A percentile compares a stretch with the other conserved stretches of the same genome.
These are phyloP conservation scores for Steinernema carpocapsae DNA, from an alignment of 2,888 invertebrate species.

Conservation along the genomic window DNA sequence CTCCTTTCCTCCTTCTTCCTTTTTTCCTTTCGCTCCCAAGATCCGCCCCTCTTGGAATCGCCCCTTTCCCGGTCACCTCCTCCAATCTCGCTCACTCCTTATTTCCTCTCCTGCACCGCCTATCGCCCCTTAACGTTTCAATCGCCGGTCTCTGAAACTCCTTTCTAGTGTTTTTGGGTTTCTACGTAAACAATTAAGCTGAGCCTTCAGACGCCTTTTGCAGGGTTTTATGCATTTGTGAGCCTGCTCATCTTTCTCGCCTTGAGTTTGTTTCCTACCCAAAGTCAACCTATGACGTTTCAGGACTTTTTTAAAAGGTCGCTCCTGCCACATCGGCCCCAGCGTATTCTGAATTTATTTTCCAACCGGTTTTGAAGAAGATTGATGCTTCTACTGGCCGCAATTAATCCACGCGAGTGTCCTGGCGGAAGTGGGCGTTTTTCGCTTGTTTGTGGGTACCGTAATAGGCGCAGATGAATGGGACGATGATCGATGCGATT, in stretches of 20 bases:
- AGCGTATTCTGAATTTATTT: conserved; percentile 1
- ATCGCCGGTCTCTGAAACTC: too few species aligned
- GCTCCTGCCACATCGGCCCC: background rate
- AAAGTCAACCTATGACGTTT: too few species aligned
- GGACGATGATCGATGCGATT: conserved; percentile 17
- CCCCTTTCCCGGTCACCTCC: too few species aligned
- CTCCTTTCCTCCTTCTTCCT: too few species aligned
- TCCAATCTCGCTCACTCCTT: too few species aligned
- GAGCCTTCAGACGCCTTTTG: background rate
- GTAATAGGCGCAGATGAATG: background rate
- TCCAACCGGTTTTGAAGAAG: conserved; percentile 9
- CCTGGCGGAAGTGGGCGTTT: background rate
- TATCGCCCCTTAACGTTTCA: too few species aligned
- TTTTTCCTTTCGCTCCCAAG: too few species aligned
- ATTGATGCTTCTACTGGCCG: background rate
- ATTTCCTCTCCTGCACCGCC: too few species aligned
- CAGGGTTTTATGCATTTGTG: background rate
- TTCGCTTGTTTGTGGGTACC: background rate
- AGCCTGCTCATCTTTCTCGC: background rate
- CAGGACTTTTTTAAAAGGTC: background rate
- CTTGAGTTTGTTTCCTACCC: background rate
- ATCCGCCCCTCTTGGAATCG: too few species aligned
- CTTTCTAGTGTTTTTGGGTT: too few species aligned
- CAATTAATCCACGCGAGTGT: background rate
- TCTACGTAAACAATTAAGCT: background rate